phyloP scores from a whole-genome alignment of 2,113 vertebrate species.

The Heloderma charlesbogerti region DNA sequence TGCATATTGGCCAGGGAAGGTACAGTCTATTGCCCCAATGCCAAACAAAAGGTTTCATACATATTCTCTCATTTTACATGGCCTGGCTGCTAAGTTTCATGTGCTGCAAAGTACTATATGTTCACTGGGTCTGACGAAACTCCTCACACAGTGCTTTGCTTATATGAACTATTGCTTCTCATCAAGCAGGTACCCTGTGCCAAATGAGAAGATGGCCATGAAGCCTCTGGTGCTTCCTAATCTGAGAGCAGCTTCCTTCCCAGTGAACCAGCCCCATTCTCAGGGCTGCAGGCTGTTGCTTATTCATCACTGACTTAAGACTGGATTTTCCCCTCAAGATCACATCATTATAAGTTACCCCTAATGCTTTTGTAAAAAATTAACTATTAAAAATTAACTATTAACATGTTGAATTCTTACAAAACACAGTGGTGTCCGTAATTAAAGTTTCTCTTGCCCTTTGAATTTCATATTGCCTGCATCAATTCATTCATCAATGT shows the following conservation, averaged over 20 bases:
- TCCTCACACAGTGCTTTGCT: not conserved
- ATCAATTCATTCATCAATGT: no score
- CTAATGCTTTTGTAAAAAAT: no score
- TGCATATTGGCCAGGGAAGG: not conserved
- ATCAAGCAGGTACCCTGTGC: not conserved
- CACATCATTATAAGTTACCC: no score
- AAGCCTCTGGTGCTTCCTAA: not conserved
- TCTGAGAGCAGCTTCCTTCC: not conserved
- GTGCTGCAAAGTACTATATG: no score
- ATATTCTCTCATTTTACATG: not conserved
- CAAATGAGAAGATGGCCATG: not conserved
- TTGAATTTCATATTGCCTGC: no score
- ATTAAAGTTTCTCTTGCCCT: no score
- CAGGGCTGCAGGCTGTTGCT: not conserved
- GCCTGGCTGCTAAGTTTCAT: not conserved
- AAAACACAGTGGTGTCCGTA: no score
- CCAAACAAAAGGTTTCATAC: no score
- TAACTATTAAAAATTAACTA: no score
- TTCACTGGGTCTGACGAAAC: not conserved
- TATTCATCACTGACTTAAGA: not conserved
- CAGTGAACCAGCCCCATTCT: not conserved
- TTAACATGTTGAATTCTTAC: no score
- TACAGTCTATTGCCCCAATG: no score
- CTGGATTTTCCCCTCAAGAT: no score
- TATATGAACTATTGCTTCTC: not conserved